Evolutionary conservation across 2,797 vertebrate species (phyloP), one percentile per base, ranked within the genome.

Genomic region (Odontamblyopus lacepedii): DNA sequence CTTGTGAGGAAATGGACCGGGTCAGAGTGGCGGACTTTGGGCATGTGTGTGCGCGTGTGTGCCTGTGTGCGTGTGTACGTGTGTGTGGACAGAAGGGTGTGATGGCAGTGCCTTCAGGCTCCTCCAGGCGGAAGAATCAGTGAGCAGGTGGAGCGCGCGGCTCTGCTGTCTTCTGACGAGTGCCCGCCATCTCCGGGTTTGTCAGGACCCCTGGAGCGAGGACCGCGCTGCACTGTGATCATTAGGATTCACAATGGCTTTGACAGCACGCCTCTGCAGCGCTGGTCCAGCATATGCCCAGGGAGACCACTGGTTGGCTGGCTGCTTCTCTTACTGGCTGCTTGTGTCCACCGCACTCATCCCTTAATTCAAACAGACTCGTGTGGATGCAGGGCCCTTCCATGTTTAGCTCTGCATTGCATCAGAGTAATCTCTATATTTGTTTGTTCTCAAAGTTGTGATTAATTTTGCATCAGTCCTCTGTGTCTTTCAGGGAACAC

Each of bases 241-340:
- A 92, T 91, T 89, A 91, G 87, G 87, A 91, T 91, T 91, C 88
- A 91, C 88, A 88, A 84, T 89, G 88, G 87, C 88, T 91, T 86
- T 93, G 87, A 90, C 90, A 92, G 87, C 64, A 6, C 67, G 70
- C 80, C 84, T 89, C 81, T 84, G 79, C 81, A 88, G 88, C 87
- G 57, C 79, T 63, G 84, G 88, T 88, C 88, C 78, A 82, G 85
- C 84, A 88, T 88, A 89, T 88, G 86, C 87, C 88, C 80, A 82
- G 80, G 74, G 83, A 89, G 85, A 85, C 83, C 81, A 83, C 86
- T 65, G 79, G 80, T 77, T 79, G 85, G 75, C 77, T 79, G 86
- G 70, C 86, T 82, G 86, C 83, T 86, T 87, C 80, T 79, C 81
- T 77, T 78, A 72, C 79, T 30, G 83, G 61, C 79, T 66, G 76